Evolutionary conservation across 2,888 invertebrate species (phyloP).

Genomic region (Trichacis sp.): DNA sequence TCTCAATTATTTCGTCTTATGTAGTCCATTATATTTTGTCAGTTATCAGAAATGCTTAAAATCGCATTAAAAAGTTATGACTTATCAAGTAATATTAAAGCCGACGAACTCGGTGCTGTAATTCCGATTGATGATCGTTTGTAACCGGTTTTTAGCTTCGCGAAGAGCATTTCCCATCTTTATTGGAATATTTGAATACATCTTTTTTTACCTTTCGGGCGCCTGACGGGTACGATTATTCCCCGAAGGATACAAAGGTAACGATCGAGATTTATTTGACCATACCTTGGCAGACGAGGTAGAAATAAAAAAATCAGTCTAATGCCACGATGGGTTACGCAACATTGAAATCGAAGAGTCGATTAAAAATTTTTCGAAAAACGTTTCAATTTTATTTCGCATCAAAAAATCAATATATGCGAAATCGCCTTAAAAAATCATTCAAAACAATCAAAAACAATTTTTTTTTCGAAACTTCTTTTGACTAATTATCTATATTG

Average conservation of each 20-base stretch:
- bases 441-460: no score
- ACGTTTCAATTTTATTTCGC: no score
- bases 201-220: constrained; percentile 17
- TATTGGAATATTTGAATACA: constrained; percentile 21
- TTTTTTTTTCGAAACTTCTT: no score
- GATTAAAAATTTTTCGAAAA: no score
- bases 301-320: no score
- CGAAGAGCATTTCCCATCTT: constrained; percentile 2
- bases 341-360: no score
- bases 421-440: no score
- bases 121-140: constrained; percentile 36
- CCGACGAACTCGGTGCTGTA: constrained; percentile 20
- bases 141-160: constrained; percentile 34
- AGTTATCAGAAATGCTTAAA: neutral
- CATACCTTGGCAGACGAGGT: neutral
- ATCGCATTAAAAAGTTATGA: neutral
- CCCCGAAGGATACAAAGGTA: constrained; percentile 23
- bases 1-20: no score
- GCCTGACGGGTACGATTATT: constrained; percentile 27
- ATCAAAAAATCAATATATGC: no score
- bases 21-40: no score
- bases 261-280: constrained; percentile 19
- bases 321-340: no score
- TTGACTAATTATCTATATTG: no score
- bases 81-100: neutral